Evolutionary conservation across 2,113 vertebrate genomes (phyloP).

Genomic region (Microcebus lehilahytsara): DNA sequence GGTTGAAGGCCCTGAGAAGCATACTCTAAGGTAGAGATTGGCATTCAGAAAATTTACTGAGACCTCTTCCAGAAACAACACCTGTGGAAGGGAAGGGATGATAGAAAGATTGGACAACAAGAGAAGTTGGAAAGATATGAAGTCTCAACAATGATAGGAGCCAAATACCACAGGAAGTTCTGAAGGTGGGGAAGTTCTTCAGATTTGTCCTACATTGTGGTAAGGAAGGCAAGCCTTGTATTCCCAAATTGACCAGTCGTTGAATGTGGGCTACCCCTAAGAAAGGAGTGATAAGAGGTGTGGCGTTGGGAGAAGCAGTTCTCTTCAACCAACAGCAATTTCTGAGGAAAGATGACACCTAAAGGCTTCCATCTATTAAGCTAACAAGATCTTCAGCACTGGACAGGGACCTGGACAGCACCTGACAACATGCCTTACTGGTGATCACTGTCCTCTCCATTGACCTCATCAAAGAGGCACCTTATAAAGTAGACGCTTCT

Average conservation of each 20-base stretch:
- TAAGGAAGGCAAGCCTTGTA: background rate
- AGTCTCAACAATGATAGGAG: background rate
- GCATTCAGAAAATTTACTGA: background rate
- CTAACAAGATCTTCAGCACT: background rate
- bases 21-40: background rate
- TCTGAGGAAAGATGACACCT: background rate
- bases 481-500: background rate
- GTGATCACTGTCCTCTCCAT: background rate
- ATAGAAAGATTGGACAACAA: background rate
- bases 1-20: background rate
- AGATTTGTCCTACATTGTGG: background rate
- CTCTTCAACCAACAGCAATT: background rate
- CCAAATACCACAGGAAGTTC: background rate
- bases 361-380: background rate
- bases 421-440: background rate
- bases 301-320: background rate
- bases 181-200: background rate
- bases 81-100: background rate
- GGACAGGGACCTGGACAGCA: background rate
- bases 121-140: background rate
- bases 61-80: background rate
- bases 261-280: background rate
- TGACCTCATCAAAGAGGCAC: background rate
- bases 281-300: background rate
- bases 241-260: background rate